A percentile compares a stretch with the other conserved stretches of the same genome.
phyloP scores from a whole-genome alignment of 2,113 vertebrate species.

The Cyanistes caeruleus region DNA sequence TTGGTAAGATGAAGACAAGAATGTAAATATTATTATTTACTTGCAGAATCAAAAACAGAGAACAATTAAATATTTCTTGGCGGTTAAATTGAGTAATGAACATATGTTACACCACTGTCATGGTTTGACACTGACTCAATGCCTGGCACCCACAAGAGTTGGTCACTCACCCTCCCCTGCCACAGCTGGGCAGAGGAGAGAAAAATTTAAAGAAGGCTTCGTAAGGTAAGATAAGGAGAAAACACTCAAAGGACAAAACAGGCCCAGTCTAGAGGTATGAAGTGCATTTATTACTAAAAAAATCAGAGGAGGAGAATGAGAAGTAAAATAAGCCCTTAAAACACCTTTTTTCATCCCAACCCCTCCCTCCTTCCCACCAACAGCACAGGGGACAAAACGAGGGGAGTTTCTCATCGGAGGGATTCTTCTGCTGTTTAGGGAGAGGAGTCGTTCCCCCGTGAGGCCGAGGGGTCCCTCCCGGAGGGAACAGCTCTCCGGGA shows the following conservation, averaged over 20 bases:
- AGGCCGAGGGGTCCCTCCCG: too few relatives aligned
- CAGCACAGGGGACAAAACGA: accelerated
- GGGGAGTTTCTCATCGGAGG: accelerated
- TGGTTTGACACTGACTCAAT: neutral
- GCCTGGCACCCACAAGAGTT: neutral
- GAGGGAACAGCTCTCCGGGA: too few relatives aligned
- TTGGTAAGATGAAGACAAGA: neutral
- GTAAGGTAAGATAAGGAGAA: neutral
- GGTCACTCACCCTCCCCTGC: neutral
- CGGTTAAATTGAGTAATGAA: neutral
- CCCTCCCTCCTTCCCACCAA: neutral
- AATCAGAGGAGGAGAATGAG: neutral
- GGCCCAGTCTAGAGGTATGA: neutral
- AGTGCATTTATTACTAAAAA: neutral
- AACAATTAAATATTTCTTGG: neutral
- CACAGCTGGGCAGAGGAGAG: neutral
- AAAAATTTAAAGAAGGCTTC: neutral
- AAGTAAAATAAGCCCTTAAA: neutral
- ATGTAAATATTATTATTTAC: neutral
- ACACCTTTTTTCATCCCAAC: accelerated
- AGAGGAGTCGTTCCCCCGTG: neutral
- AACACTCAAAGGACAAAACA: neutral
- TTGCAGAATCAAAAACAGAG: neutral
- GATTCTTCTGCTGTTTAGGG: accelerated
- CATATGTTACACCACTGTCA: accelerated